phyloP scores from a whole-genome alignment of 2,797 vertebrate species.

The Notolepis coatsorum region DNA sequence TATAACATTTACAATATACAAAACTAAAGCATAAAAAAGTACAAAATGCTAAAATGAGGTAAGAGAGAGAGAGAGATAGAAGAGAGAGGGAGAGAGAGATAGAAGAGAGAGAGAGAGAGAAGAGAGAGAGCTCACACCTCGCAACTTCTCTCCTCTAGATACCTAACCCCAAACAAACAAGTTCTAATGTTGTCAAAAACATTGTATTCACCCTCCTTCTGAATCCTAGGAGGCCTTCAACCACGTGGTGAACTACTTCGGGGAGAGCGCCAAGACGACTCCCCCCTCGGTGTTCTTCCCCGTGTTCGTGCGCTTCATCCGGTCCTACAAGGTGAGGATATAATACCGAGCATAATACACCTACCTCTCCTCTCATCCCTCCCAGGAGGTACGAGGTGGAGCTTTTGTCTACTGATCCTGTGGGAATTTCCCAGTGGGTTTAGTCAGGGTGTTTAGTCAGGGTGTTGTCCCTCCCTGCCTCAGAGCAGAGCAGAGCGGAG shows the following conservation, averaged over 20 bases:
- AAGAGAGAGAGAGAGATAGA: no score
- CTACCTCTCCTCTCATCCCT: conserved; percentile 2
- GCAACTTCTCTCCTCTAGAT: no score
- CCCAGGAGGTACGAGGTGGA: not conserved
- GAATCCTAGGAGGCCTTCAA: conserved; percentile 92
- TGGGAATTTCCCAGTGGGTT: conserved; percentile 29
- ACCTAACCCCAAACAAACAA: conserved; percentile 18
- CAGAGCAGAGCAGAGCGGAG: conserved; percentile 40
- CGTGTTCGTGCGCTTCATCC: conserved; percentile 96
- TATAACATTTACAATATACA: no score
- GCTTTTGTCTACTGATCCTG: conserved; percentile 19
- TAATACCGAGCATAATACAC: not conserved
- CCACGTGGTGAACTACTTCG: conserved; percentile 95
- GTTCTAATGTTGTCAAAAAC: not conserved
- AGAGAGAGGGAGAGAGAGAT: no score
- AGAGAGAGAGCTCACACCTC: not conserved
- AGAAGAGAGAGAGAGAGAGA: no score
- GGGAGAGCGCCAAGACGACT: conserved; percentile 95
- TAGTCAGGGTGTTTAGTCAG: conserved; percentile 29
- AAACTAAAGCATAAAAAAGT: no score
- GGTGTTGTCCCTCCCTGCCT: conserved; percentile 34
- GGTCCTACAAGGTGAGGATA: conserved; percentile 92
- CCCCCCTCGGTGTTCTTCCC: conserved; percentile 98
- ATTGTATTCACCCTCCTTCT: conserved; percentile 13
- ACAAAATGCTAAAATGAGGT: no score